phyloP scores from a whole-genome alignment of 2,888 invertebrate genomes.

The Chesias legatella region DNA sequence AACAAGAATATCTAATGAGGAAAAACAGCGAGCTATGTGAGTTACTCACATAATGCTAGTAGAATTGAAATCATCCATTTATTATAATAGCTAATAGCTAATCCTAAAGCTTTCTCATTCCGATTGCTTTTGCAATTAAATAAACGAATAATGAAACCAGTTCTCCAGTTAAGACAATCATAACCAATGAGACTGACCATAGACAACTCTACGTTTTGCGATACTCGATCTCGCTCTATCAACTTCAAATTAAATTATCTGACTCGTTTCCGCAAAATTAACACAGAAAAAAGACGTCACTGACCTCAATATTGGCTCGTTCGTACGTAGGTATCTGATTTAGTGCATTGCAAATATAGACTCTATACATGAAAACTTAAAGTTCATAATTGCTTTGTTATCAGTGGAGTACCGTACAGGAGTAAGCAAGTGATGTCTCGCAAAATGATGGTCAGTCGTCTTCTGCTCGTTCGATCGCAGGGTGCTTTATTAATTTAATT shows the following conservation, averaged over 20 bases:
- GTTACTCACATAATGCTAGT: too few relatives aligned
- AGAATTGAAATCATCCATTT: too few relatives aligned
- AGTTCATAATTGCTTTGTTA: slow-evolving; percentile 20
- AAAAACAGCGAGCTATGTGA: too few relatives aligned
- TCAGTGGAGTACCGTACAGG: slow-evolving; percentile 26
- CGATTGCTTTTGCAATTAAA: too few relatives aligned
- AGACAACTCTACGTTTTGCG: slow-evolving; percentile 39
- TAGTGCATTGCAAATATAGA: slow-evolving; percentile 25
- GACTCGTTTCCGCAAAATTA: slow-evolving; percentile 58
- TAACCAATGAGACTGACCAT: slow-evolving; percentile 42
- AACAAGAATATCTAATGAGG: too few relatives aligned
- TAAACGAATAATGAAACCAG: slow-evolving; percentile 5
- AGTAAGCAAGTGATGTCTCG: slow-evolving; percentile 35
- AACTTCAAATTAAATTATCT: slow-evolving; percentile 27
- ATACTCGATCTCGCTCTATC: slow-evolving; percentile 36
- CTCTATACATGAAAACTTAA: slow-evolving; percentile 1
- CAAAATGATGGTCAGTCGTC: slow-evolving; percentile 46
- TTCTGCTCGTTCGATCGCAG: slow-evolving; percentile 34
- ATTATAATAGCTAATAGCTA: too few relatives aligned
- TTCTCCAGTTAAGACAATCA: slow-evolving; percentile 1
- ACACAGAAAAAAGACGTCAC: slow-evolving; percentile 71
- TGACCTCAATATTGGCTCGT: slow-evolving; percentile 63
- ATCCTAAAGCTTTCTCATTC: too few relatives aligned
- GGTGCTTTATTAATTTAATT: slow-evolving; percentile 3
- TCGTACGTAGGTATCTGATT: slow-evolving; percentile 23